Conservation (phyloP, 2,113 vertebrate genomes). For the Otus sunia region DNA sequence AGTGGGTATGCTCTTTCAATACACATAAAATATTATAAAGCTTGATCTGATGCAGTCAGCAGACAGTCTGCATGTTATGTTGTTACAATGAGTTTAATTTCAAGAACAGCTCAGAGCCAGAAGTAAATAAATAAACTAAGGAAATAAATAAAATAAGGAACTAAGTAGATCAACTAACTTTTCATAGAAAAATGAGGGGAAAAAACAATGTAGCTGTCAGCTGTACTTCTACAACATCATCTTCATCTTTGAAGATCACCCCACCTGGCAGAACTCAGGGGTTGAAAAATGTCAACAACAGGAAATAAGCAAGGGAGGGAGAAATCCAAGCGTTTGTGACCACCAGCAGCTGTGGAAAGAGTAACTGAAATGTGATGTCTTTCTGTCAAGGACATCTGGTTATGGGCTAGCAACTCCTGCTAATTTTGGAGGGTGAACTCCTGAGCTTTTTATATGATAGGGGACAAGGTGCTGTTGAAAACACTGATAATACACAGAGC, state of each 20-base stretch:
- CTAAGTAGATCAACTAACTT: conserved; percentile 8
- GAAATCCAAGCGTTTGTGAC: neutral
- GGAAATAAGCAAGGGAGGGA: neutral
- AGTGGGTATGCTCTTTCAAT: neutral
- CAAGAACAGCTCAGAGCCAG: neutral
- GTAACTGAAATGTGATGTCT: neutral
- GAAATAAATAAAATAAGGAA: conserved; percentile 23
- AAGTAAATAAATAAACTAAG: conserved; percentile 51
- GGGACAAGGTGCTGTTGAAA: neutral
- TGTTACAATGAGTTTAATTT: conserved; percentile 16
- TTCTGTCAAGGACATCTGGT: neutral
- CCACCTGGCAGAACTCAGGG: neutral
- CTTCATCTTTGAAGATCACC: neutral
- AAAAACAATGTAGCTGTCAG: neutral
- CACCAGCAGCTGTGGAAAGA: neutral
- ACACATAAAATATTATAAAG: neutral
- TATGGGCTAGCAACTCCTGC: neutral
- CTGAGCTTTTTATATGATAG: neutral
- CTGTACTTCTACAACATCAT: neutral
- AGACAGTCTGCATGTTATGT: neutral
- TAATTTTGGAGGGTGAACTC: neutral
- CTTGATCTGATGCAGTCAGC: neutral
- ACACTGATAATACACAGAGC: neutral
- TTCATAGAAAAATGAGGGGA: neutral
- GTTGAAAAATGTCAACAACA: neutral